These are phyloP conservation scores for Steromphala cineraria DNA, from an alignment of 2,888 invertebrate genomes.

Conservation along the genomic window DNA sequence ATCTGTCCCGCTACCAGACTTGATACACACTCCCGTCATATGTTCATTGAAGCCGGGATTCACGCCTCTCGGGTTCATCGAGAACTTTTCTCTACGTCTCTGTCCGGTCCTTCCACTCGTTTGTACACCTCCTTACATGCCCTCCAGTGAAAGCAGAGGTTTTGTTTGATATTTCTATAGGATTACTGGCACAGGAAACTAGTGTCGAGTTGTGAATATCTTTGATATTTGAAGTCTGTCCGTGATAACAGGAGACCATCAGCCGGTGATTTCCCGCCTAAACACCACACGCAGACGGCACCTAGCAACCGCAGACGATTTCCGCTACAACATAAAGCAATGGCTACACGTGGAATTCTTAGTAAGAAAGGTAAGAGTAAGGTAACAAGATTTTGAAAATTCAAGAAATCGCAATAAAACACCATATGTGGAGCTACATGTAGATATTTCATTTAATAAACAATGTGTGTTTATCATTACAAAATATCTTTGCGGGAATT, in stretches of 20 bases:
- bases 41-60: neutral
- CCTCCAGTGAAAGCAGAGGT: neutral
- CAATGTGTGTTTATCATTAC: too few relatives aligned
- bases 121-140: neutral
- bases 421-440: too few relatives aligned
- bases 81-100: too few relatives aligned
- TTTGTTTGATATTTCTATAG: neutral
- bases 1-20: neutral
- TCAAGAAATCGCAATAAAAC: too few relatives aligned
- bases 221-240: neutral
- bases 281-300: neutral
- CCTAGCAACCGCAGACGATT: neutral
- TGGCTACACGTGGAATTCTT: neutral
- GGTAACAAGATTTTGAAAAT: too few relatives aligned
- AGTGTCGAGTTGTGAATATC: neutral
- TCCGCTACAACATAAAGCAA: neutral
- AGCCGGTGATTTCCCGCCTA: slow-evolving; percentile 2
- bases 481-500: too few relatives aligned
- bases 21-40: neutral
- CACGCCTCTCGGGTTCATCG: too few relatives aligned
- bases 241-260: neutral
- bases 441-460: too few relatives aligned
- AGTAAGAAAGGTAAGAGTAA: neutral
- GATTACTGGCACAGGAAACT: neutral
- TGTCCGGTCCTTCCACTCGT: neutral